Base-by-base conservation (phyloP, 2,797 vertebrate species). In the Syngnathus rostellatus region DNA sequence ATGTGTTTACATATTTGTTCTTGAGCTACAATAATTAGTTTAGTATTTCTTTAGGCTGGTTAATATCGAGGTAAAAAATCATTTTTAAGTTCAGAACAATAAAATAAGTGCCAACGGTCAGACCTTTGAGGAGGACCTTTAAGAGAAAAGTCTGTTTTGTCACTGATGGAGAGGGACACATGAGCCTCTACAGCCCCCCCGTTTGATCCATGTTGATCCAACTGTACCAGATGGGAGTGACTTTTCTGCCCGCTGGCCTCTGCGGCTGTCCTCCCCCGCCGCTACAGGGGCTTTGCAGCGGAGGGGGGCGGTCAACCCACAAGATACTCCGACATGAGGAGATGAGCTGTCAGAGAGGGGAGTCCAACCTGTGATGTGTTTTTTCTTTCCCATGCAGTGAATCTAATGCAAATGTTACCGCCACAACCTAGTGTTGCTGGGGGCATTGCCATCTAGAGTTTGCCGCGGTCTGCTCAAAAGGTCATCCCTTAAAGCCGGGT, bases 151-250 rank as follows among this genome's bases (percentile, higher is more conserved):
- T 70, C 74, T 80, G 67, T 14, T 74, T 77, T 80, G 74, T 80
- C 71, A 66, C 70, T 89, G 85, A 89, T 88, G 81, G 67, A 76
- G 81, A 83, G 66, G 83, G 86, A 89, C 87, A 85, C 75, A 81
- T 77, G 70, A 77, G 81, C 78, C 81, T 69, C 74, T 62, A 43
- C 69, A 63, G 78, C 67, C 81, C 68, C 82, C 62, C 73, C 78
- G 5, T 14, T 6, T 81, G 76, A 75, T 79, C 83, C 76, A 71
- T 16, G 58, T 73, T 90, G 91, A 90, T 88, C 82, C 21, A 72
- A 75, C 78, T 89, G 87, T 76, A 89, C 86, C 88, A 90, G 88
- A 91, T 91, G 87, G 81, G 84, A 89, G 75, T 89, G 90, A 91
- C 90, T 87, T 72, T 62, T 62, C 73, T 73, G 72, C 79, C 76